These are phyloP conservation scores for Hapalemur alaotrensis DNA, from an alignment of 2,797 vertebrate species.

Conservation along the genomic window DNA sequence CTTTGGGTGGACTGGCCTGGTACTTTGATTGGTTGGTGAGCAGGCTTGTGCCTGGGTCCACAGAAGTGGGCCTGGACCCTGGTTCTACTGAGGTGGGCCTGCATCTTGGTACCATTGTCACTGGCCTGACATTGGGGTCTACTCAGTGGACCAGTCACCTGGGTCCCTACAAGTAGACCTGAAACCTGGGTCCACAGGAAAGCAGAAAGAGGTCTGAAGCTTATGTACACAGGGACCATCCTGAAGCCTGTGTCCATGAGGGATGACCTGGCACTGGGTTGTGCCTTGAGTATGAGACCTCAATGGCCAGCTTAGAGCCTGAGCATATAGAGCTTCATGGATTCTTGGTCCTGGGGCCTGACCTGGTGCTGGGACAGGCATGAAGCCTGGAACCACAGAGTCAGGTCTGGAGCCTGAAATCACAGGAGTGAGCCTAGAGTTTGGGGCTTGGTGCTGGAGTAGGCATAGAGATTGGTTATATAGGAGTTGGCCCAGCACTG, in stretches of 20 bases:
- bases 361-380: background rate
- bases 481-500: background rate
- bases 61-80: background rate
- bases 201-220: too few species aligned
- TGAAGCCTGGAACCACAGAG: background rate
- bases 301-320: too few species aligned
- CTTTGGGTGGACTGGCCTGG: background rate
- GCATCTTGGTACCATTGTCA: background rate
- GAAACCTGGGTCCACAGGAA: background rate
- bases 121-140: too few species aligned
- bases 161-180: background rate
- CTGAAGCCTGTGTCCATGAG: background rate
- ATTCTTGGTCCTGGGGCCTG: too few species aligned
- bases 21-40: background rate
- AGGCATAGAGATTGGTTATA: background rate
- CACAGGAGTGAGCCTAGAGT: background rate
- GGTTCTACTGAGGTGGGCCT: background rate
- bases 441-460: background rate
- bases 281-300: too few species aligned
- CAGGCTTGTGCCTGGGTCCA: background rate
- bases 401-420: background rate
- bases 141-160: background rate
- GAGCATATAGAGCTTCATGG: too few species aligned
- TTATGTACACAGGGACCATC: background rate
- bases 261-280: too few species aligned